phyloP scores from a whole-genome alignment of 2,797 vertebrate genomes.

The Hozukius guyotensis region DNA sequence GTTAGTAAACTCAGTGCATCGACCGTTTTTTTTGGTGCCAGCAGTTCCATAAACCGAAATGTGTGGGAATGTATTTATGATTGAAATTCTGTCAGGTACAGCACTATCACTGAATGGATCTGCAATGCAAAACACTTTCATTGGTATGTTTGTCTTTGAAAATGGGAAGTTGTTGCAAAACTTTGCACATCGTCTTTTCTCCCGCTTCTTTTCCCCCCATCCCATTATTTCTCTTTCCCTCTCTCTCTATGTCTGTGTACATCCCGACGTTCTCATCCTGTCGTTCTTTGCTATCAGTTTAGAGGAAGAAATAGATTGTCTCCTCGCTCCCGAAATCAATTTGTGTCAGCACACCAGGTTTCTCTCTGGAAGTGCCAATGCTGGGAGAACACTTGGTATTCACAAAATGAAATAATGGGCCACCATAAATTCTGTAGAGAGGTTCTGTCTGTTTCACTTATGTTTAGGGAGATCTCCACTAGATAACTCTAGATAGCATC shows the following conservation, averaged over 20 bases:
- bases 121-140: conserved; percentile 64
- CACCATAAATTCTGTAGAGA: conserved; percentile 69
- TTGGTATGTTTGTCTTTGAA: conserved; percentile 73
- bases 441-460: conserved; percentile 59
- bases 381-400: conserved; percentile 70
- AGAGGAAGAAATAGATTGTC: conserved; percentile 74
- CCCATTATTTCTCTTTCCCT: neutral
- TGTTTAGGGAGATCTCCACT: conserved; percentile 54
- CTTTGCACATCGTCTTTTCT: conserved; percentile 23
- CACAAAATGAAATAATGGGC: conserved; percentile 74
- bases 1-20: conserved; percentile 11
- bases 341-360: conserved; percentile 74
- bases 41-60: conserved; percentile 19
- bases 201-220: conserved; percentile 15
- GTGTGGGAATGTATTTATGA: conserved; percentile 38
- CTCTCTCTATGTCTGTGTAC: conserved; percentile 6
- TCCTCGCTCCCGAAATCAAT: conserved; percentile 75
- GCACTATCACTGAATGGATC: conserved; percentile 67
- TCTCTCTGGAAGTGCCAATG: conserved; percentile 62
- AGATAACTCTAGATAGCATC: conserved; percentile 62
- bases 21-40: neutral
- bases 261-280: conserved; percentile 34
- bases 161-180: conserved; percentile 66
- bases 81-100: conserved; percentile 49
- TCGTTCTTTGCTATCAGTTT: conserved; percentile 67